Percentiles rank a stretch among this genome's conserved stretches.
These are phyloP conservation scores for Lepus townsendii DNA, from an alignment of 2,797 vertebrate genomes.

Conservation along the genomic window DNA sequence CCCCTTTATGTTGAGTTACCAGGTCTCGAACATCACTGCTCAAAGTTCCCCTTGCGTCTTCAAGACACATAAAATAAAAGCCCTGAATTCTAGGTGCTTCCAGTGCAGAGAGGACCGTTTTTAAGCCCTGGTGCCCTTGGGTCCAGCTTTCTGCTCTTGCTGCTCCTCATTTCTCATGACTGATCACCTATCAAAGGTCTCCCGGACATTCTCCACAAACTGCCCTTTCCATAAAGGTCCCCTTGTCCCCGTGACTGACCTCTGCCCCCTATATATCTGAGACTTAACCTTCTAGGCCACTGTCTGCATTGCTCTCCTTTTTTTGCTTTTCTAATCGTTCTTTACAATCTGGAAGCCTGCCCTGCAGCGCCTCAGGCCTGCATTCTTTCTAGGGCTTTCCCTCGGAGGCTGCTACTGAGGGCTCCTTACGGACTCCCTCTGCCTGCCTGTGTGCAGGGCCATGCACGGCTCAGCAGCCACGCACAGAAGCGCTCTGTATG, in stretches of 20 bases:
- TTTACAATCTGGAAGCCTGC: not conserved
- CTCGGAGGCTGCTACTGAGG: not conserved
- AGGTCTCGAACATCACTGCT: not conserved
- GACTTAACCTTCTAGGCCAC: slow-evolving; percentile 44
- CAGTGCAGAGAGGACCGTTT: not conserved
- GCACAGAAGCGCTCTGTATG: not conserved
- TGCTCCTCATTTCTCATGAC: not conserved
- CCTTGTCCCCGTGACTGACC: slow-evolving; percentile 12
- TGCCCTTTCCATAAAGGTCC: not conserved
- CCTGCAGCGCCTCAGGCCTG: slow-evolving; percentile 31
- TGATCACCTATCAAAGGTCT: not conserved
- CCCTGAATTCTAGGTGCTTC: not conserved
- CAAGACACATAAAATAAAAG: not conserved
- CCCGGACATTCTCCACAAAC: not conserved
- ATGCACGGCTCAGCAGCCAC: accelerated
- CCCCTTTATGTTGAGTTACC: not conserved
- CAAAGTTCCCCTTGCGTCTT: not conserved
- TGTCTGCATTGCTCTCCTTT: not conserved
- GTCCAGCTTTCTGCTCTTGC: not conserved
- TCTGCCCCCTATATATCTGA: slow-evolving; percentile 41
- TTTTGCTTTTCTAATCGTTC: slow-evolving; percentile 15
- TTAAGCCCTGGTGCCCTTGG: not conserved
- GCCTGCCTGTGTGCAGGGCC: not conserved
- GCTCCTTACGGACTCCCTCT: not conserved
- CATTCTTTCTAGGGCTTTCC: not conserved